Base-by-base conservation (phyloP, 2,113 vertebrate genomes). In the Callospermophilus lateralis region DNA sequence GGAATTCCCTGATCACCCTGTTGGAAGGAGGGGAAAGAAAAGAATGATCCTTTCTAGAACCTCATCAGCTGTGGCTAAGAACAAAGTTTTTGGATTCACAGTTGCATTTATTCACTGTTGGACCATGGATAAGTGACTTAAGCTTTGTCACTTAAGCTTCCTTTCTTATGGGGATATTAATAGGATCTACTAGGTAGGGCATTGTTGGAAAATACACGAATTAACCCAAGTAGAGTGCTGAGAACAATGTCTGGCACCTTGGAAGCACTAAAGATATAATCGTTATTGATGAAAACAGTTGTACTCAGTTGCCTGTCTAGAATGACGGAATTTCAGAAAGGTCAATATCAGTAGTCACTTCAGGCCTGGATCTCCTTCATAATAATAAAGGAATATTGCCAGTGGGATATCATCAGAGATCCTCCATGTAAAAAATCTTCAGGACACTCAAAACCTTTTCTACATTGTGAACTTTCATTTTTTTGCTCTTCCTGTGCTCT, bases 1-100 rank as follows among this genome's bases (percentile, higher is more conserved):
- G 99, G 99, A 98, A 99, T 99, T 84, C 99, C 99, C 45, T 99
- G 99, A 97, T 99, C 99, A 74, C 99, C 99, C 99, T 99, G 93
- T 83, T 22, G 86, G 30, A 98, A 89, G 58, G 76, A 87, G 28
- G 63, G 68, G 92, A 94, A 74, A 45, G 65, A 42, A 81, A 96
- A 53, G 83, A 5, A 63, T 85, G 78, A 93, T 37, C 1, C 48
- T 95, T 93, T 93, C 77, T 74, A 34, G 94, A 96, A 89, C 4
- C 39, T 55, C 4, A 67, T 6, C 9, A 39, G 24, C 20, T 48
- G n/a, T 48, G 12, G 4, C 39, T 48, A 72, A 32, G 3, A 89
- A 22, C 37, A 85, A 83, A 85, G 8, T 5, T 34, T 88, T 32
- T 93, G 45, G 15, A 70, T 74, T 90, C 22, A 51, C 3, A 34